Conservation (phyloP, 2,113 vertebrate genomes). For the Dromiciops gliroides region DNA sequence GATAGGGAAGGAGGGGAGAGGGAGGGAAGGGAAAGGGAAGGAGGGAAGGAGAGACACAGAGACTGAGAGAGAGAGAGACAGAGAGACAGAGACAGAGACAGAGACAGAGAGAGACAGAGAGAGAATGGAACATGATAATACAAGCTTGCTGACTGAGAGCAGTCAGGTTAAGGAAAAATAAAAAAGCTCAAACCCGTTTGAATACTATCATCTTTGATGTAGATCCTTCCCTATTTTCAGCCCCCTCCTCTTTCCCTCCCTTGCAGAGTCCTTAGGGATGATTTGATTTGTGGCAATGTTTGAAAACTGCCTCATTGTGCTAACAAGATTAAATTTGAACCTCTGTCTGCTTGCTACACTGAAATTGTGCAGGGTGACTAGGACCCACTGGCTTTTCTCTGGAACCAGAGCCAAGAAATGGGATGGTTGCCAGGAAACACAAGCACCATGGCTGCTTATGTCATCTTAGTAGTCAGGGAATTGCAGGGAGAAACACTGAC, state of each 20-base stretch:
- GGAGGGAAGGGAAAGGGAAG: too few relatives aligned
- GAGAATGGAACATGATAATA: accelerated
- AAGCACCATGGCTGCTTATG: slow-evolving; percentile 80
- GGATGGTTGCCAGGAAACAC: slow-evolving; percentile 91
- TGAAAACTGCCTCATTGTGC: slow-evolving; percentile 91
- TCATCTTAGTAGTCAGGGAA: slow-evolving; percentile 76
- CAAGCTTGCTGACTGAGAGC: slow-evolving; percentile 5
- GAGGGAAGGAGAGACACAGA: too few relatives aligned
- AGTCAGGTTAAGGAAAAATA: slow-evolving; percentile 61
- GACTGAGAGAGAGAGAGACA: too few relatives aligned
- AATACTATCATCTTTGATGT: slow-evolving; percentile 71
- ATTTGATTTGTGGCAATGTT: slow-evolving; percentile 92
- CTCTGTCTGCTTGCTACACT: slow-evolving; percentile 88
- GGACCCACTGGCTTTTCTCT: slow-evolving; percentile 83
- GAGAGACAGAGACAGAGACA: background rate
- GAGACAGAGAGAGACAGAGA: accelerated
- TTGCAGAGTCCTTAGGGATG: slow-evolving; percentile 86
- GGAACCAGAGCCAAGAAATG: slow-evolving; percentile 83
- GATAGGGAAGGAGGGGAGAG: background rate
- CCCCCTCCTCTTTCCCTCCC: slow-evolving; percentile 64
- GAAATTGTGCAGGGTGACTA: slow-evolving; percentile 89
- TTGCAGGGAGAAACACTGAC: slow-evolving; percentile 65
- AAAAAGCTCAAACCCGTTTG: slow-evolving; percentile 81
- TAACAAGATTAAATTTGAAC: slow-evolving; percentile 92
- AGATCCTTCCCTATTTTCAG: background rate